Evolutionary conservation across 1,140 invertebrate species (phyloP), one percentile per base, ranked within the genome.

Genomic region (Notospermus geniculatus): DNA sequence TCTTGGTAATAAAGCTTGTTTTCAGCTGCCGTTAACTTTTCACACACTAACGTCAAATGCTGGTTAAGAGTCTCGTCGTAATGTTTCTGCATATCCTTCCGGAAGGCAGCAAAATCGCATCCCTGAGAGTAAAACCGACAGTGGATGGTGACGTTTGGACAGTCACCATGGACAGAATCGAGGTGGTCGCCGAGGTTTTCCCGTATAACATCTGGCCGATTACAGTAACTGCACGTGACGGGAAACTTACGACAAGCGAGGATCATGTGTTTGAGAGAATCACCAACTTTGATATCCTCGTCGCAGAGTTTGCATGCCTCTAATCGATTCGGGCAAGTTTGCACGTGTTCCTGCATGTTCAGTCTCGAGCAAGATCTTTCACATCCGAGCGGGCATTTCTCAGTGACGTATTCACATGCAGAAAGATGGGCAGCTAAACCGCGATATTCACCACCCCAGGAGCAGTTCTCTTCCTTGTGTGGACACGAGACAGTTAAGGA

Each of bases 401-500:
- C 64, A 2, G 57, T 53, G 52, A 60, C 61, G 50, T 56, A 64
- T n/a, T 41, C 45, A 41, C 64, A 71, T 7, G 36, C 27, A 23
- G 46, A 17, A 17, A 56, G 2, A 50, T 71, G 65, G 22, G 50
- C 68, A 60, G 76, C 67, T n/a, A 72, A 60, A 54, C 74, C 60
- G n/a, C 68, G 60, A 9, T 78, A 57, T 43, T 75, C 72, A 4
- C 73, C 60, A 17, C 54, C 58, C 32, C 62, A 57, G 13, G 28
- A 23, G 57, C 77, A 79, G 1, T 75, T 75, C 19, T 70, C 58
- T 11, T 43, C 50, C 27, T 56, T 56, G 61, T 77, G 72, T 25
- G 74, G 71, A 68, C 77, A 79, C 25, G 63, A 55, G 0, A 75
- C 67, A 0, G n/a, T 55, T 45, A 79, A 86, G 67, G 91, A 88